Conservation (phyloP, 2,113 vertebrate species). For the Pica pica region DNA sequence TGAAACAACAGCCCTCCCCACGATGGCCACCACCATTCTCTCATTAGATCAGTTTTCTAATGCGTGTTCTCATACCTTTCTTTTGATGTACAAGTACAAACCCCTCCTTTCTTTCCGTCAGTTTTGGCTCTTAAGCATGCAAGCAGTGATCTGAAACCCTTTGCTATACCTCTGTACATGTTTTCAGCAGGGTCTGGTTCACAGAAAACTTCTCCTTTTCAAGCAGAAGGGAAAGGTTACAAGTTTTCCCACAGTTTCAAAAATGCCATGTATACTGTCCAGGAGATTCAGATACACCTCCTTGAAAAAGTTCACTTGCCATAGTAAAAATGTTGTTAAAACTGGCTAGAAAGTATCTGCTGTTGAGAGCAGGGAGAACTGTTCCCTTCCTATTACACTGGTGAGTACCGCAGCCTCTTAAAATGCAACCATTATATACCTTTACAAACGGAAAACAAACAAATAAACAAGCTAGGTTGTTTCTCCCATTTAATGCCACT, state of each 20-base stretch:
- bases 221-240: neutral
- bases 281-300: neutral
- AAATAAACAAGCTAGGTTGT: neutral
- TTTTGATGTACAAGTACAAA: neutral
- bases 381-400: neutral
- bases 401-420: neutral
- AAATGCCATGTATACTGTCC: neutral
- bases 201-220: neutral
- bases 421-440: neutral
- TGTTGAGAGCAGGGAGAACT: neutral
- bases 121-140: neutral
- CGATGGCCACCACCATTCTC: rapidly evolving
- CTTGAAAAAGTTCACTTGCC: neutral
- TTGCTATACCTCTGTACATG: neutral
- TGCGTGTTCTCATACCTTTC: neutral
- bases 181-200: neutral
- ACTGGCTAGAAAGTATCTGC: neutral
- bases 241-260: neutral
- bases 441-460: neutral
- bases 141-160: neutral
- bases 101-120: neutral
- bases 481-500: neutral
- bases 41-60: neutral
- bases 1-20: neutral
- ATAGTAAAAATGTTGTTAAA: neutral